phyloP scores from a whole-genome alignment of 64 coral and sea anemone species.

The Montipora sp. region DNA sequence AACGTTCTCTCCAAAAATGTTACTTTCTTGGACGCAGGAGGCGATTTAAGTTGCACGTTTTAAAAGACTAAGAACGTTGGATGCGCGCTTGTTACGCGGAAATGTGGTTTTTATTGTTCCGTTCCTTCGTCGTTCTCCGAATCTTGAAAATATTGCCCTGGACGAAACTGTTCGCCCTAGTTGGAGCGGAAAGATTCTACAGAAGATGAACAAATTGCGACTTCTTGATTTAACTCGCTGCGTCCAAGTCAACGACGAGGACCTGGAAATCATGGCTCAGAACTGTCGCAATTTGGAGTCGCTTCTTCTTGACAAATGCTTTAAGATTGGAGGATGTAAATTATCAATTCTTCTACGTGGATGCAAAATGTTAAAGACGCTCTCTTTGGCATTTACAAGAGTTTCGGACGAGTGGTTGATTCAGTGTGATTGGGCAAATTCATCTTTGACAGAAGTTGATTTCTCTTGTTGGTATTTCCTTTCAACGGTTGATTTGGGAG shows the following conservation, averaged over 20 bases:
- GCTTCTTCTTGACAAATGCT: conserved; percentile 57
- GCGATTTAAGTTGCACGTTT: conserved; percentile 4
- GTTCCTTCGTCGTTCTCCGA: conserved; percentile 36
- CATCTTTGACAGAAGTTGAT: conserved; percentile 44
- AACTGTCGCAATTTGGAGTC: conserved; percentile 48
- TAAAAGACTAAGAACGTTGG: conserved; percentile 25
- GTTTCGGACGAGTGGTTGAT: conserved; percentile 27
- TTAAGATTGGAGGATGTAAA: conserved; percentile 21
- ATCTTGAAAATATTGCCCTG: conserved; percentile 55
- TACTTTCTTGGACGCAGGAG: too few species aligned
- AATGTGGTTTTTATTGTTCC: conserved; percentile 22
- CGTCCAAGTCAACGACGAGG: conserved; percentile 40
- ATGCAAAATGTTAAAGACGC: conserved; percentile 39
- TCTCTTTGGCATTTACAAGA: conserved; percentile 55
- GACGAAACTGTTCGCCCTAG: conserved; percentile 42
- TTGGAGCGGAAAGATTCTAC: conserved; percentile 42
- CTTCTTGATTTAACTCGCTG: conserved; percentile 58
- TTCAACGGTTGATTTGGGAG: neutral
- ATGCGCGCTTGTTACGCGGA: conserved; percentile 48
- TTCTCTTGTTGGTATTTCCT: conserved; percentile 54
- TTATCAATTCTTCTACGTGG: conserved; percentile 35
- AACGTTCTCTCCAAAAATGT: too few species aligned
- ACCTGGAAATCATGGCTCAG: conserved; percentile 12
- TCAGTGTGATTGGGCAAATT: conserved; percentile 18
- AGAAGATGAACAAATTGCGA: conserved; percentile 11